A percentile compares a stretch with the other conserved stretches of the same genome.
Evolutionary conservation across 2,797 vertebrate species (phyloP).

Genomic region (Fundulus diaphanus): DNA sequence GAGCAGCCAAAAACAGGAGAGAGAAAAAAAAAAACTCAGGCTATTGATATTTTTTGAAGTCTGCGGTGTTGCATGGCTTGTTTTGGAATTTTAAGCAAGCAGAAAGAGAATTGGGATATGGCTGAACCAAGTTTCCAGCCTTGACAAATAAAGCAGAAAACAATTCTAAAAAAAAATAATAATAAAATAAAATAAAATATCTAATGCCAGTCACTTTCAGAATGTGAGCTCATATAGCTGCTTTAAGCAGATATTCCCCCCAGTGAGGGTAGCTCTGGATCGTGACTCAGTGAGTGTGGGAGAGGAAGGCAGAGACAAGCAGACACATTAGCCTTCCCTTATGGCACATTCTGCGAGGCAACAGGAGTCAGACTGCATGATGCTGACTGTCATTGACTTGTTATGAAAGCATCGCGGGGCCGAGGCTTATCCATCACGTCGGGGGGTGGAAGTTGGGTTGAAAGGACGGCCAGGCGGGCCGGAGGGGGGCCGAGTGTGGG

Average conservation of each 20-base stretch:
- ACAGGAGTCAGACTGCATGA: conserved; percentile 72
- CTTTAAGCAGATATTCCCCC: conserved; percentile 51
- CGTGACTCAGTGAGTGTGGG: conserved; percentile 69
- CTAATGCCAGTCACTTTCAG: conserved; percentile 40
- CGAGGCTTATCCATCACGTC: conserved; percentile 70
- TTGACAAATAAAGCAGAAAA: conserved; percentile 37
- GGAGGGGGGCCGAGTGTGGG: conserved; percentile 47
- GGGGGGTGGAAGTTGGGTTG: conserved; percentile 64
- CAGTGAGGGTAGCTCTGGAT: conserved; percentile 42
- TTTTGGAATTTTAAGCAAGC: conserved; percentile 43
- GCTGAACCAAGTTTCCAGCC: conserved; percentile 37
- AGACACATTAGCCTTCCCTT: conserved; percentile 75
- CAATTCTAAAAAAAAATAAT: conserved; percentile 29
- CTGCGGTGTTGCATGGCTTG: conserved; percentile 29
- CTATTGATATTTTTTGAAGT: conserved; percentile 51
- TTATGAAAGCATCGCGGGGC: conserved; percentile 70
- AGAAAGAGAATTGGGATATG: conserved; percentile 42
- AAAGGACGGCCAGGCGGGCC: conserved; percentile 51
- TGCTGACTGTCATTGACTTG: conserved; percentile 76
- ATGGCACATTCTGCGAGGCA: conserved; percentile 68
- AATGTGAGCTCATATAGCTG: conserved; percentile 46
- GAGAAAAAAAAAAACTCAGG: conserved; percentile 37
- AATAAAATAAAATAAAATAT: too few species aligned
- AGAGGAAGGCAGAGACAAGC: conserved; percentile 64
- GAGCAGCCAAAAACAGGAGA: conserved; percentile 29